These are phyloP conservation scores for Cotesia congregata DNA, from an alignment of 2,888 invertebrate species.

Conservation along the genomic window DNA sequence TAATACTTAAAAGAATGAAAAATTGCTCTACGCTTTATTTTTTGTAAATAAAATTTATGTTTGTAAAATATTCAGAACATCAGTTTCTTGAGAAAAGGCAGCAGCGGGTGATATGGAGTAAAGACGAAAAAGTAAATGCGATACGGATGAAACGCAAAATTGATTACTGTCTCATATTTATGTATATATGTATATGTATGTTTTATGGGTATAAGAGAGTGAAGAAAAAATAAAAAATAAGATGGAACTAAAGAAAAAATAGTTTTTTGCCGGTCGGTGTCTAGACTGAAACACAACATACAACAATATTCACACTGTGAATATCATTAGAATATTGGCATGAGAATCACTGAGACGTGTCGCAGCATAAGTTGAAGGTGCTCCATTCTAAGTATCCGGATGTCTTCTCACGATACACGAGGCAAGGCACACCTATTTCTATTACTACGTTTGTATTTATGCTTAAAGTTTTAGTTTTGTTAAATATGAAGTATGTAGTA, in stretches of 20 bases:
- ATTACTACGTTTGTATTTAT: slow-evolving; percentile 8
- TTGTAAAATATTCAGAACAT: background rate
- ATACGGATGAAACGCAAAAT: slow-evolving; percentile 13
- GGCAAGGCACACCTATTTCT: slow-evolving; percentile 9
- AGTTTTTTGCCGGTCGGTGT: slow-evolving; percentile 27
- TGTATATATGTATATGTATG: background rate
- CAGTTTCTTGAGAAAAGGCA: slow-evolving; percentile 2
- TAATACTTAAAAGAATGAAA: no score
- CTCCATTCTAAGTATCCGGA: slow-evolving; percentile 24
- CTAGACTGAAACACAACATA: background rate
- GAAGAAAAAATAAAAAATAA: background rate
- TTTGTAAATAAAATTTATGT: background rate
- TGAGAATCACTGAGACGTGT: slow-evolving; percentile 41
- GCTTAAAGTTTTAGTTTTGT: background rate
- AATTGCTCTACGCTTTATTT: no score
- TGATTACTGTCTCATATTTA: slow-evolving; percentile 8
- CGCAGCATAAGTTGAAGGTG: slow-evolving; percentile 38
- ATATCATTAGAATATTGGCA: slow-evolving; percentile 37
- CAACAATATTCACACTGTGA: slow-evolving; percentile 37
- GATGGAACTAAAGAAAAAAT: slow-evolving; percentile 11
- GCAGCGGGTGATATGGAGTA: background rate
- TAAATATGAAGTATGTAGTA: slow-evolving; percentile 9
- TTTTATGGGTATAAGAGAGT: background rate
- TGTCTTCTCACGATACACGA: slow-evolving; percentile 17
- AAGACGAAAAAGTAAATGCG: background rate